A percentile compares a stretch with the other conserved stretches of the same genome.
phyloP scores from a whole-genome alignment of 2,113 vertebrate species.

The Gallinago jamesoni region DNA sequence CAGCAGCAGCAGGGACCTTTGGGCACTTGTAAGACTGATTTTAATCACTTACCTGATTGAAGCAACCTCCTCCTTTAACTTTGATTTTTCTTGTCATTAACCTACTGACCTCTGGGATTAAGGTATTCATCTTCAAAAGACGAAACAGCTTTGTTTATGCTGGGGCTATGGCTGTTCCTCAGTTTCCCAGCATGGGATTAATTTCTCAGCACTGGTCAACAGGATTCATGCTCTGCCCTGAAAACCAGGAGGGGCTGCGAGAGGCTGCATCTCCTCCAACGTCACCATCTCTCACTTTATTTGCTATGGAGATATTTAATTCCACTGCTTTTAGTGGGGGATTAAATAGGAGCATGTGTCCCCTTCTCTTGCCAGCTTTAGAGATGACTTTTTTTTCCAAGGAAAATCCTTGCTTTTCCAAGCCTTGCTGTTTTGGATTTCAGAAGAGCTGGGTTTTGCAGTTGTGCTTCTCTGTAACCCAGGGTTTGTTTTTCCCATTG shows the following conservation, averaged over 20 bases:
- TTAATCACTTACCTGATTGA: constrained; percentile 42
- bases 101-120: neutral
- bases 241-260: neutral
- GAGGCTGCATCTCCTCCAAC: neutral
- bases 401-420: neutral
- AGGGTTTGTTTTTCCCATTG: neutral
- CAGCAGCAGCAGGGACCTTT: neutral
- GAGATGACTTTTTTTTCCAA: neutral
- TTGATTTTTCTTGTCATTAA: constrained; percentile 37
- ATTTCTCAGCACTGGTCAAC: neutral
- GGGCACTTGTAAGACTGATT: neutral
- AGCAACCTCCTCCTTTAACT: neutral
- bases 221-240: neutral
- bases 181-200: neutral
- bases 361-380: neutral
- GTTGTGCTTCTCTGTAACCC: neutral
- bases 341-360: neutral
- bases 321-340: neutral
- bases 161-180: neutral
- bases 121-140: neutral
- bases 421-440: neutral
- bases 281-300: neutral
- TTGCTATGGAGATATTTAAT: neutral
- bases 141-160: neutral
- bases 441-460: neutral